phyloP scores from a whole-genome alignment of 92 coral and sea anemone genomes.

The Isaurus tuberculatus region DNA sequence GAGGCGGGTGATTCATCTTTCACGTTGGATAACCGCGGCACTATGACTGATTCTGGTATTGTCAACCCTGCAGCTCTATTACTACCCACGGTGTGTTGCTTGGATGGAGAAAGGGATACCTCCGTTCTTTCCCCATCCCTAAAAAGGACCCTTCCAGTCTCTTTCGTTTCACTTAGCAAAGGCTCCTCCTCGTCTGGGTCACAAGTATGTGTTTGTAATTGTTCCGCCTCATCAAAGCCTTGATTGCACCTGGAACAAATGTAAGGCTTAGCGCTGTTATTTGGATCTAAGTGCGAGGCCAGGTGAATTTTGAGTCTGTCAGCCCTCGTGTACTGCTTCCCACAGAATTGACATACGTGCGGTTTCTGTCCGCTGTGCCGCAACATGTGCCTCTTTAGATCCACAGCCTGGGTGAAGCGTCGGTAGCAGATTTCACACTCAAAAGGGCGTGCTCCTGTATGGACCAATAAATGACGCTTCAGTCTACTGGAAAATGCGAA shows the following conservation, averaged over 20 bases:
- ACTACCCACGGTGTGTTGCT: conserved; percentile 3
- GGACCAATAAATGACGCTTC: conserved; percentile 98
- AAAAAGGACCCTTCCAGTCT: conserved; percentile 37
- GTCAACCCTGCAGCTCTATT: conserved; percentile 16
- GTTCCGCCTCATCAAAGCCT: conserved; percentile 90
- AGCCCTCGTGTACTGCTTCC: conserved; percentile 94
- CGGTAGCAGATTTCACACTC: conserved; percentile 96
- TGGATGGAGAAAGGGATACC: not conserved
- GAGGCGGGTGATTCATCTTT: conserved; percentile 4
- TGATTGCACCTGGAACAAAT: conserved; percentile 94
- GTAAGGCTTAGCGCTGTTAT: conserved; percentile 72
- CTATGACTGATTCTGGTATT: conserved; percentile 26
- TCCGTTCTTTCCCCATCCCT: conserved; percentile 41
- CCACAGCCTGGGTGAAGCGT: conserved; percentile 98
- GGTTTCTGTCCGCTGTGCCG: conserved; percentile 96
- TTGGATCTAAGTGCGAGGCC: conserved; percentile 75
- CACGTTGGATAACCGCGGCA: conserved; percentile 19
- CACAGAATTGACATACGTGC: conserved; percentile 96
- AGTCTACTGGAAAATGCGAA: conserved; percentile 94
- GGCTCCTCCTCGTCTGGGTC: conserved; percentile 61
- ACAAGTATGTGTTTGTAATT: conserved; percentile 90
- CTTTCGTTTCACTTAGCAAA: conserved; percentile 44
- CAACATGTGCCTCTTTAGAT: conserved; percentile 95
- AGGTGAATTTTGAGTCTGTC: conserved; percentile 94
- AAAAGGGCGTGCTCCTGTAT: conserved; percentile 98